These are phyloP conservation scores for Sicus ferrugineus DNA, from an alignment of 2,888 invertebrate genomes.

Conservation along the genomic window DNA sequence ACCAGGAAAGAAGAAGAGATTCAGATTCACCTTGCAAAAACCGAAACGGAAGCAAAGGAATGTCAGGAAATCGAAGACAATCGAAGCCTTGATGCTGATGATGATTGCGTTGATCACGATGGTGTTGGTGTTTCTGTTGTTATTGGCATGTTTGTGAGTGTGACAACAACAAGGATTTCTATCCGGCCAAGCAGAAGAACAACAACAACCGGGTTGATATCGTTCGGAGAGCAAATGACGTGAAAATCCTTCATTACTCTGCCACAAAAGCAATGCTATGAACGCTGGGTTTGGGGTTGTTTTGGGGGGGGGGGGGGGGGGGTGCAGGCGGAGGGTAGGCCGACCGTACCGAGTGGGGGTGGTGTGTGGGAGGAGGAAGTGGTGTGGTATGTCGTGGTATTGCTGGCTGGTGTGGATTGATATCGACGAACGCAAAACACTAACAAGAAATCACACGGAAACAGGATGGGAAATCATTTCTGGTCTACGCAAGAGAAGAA, in stretches of 20 bases:
- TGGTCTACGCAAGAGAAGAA: too few species aligned
- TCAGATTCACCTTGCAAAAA: background rate
- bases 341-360: too few species aligned
- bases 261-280: slow-evolving; percentile 14
- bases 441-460: too few species aligned
- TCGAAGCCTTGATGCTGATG: background rate
- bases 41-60: background rate
- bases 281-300: background rate
- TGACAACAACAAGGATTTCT: background rate
- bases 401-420: too few species aligned
- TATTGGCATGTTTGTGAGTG: background rate
- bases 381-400: too few species aligned
- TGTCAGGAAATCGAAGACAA: background rate
- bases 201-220: background rate
- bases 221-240: slow-evolving; percentile 31
- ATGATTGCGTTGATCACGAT: background rate
- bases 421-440: too few species aligned
- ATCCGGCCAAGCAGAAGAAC: too few species aligned
- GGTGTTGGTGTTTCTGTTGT: background rate
- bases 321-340: too few species aligned
- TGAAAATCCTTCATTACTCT: slow-evolving; percentile 35
- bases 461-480: too few species aligned
- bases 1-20: background rate
- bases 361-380: too few species aligned
- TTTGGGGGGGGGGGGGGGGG: background rate